phyloP scores from a whole-genome alignment of 2,888 invertebrate genomes.

The Mantis religiosa region DNA sequence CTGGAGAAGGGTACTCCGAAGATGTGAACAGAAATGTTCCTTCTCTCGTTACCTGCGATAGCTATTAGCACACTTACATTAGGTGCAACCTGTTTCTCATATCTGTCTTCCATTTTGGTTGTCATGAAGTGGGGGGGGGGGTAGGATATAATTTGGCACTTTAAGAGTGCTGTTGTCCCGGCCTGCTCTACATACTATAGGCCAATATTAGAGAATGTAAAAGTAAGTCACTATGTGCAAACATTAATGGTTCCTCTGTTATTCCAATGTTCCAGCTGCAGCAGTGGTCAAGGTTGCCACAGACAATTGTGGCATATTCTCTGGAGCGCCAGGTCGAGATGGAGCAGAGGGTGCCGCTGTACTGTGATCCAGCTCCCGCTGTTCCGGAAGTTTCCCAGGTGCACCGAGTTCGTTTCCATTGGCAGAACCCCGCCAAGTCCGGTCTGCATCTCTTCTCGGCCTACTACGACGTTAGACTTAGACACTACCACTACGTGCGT shows the following conservation, averaged over 20 bases:
- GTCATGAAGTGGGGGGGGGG: too few relatives aligned
- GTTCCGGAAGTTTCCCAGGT: slow-evolving; percentile 14
- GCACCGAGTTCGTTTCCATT: slow-evolving; percentile 35
- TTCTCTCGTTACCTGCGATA: too few relatives aligned
- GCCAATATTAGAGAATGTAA: too few relatives aligned
- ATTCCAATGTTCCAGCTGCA: neutral
- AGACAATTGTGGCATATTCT: slow-evolving; percentile 58
- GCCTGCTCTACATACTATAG: too few relatives aligned
- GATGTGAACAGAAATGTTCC: too few relatives aligned
- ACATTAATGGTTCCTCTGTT: neutral
- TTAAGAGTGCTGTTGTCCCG: too few relatives aligned
- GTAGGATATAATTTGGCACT: too few relatives aligned
- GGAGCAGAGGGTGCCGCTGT: slow-evolving; percentile 47
- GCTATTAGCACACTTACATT: too few relatives aligned
- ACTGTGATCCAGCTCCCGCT: slow-evolving; percentile 38
- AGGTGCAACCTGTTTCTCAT: too few relatives aligned
- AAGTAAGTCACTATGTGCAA: too few relatives aligned
- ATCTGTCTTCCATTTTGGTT: too few relatives aligned
- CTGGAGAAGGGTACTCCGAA: too few relatives aligned
- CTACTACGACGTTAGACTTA: slow-evolving; percentile 51
- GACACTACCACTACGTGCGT: slow-evolving; percentile 37
- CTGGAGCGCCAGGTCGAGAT: slow-evolving; percentile 53
- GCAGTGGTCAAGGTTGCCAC: neutral
- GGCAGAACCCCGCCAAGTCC: slow-evolving; percentile 48
- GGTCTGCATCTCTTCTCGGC: slow-evolving; percentile 51